Percentiles rank a stretch among this genome's conserved stretches.
phyloP scores from a whole-genome alignment of 2,888 invertebrate species.

The Dasypogon diadema region DNA sequence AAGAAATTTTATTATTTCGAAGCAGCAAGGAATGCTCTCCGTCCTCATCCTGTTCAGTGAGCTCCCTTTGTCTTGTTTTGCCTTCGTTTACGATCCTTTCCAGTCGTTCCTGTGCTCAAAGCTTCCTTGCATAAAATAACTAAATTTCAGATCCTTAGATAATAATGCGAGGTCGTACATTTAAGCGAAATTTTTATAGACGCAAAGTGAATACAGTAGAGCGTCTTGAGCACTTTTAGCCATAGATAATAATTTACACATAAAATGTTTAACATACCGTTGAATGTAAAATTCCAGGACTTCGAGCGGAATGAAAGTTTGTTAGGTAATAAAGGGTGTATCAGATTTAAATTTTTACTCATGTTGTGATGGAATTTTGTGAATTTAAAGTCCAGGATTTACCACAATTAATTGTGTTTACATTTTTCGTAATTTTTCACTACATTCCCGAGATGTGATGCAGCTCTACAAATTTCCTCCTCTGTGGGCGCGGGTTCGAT shows the following conservation, averaged over 20 bases:
- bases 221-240: background rate
- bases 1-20: conserved; percentile 35
- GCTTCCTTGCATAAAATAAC: conserved; percentile 17
- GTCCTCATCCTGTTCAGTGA: conserved; percentile 32
- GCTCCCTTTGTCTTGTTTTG: conserved; percentile 37
- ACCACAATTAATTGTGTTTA: no score
- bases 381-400: no score
- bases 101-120: conserved; percentile 16
- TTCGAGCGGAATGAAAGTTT: background rate
- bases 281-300: background rate
- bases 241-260: conserved; percentile 26
- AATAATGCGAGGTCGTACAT: conserved; percentile 20
- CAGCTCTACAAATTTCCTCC: no score
- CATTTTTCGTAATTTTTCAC: no score
- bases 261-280: conserved; percentile 5
- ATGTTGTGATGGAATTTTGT: no score
- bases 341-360: background rate
- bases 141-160: conserved; percentile 35
- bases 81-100: conserved; percentile 27
- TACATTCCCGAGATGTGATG: no score
- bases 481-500: no score
- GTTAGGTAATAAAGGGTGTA: background rate
- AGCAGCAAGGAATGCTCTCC: background rate
- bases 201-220: background rate
- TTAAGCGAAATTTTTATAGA: conserved; percentile 25